Evolutionary conservation across 2,888 invertebrate genomes (phyloP).

Genomic region (Tribolium freemani): DNA sequence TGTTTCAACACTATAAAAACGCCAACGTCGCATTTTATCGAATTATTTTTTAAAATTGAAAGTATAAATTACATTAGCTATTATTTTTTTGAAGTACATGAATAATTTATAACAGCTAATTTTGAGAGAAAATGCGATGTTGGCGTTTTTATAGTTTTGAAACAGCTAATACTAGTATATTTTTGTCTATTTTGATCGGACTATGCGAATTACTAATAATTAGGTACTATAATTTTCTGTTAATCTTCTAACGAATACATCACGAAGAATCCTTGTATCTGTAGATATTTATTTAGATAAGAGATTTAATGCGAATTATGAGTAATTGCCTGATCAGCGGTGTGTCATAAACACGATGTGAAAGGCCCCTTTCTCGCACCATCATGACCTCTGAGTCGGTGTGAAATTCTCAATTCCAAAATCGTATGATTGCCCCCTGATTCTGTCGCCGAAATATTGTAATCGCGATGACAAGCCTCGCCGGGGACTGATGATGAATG

Average conservation of each 20-base stretch:
- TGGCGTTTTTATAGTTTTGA: too few relatives aligned
- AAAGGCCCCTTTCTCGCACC: background rate
- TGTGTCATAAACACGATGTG: background rate
- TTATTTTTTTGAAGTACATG: too few relatives aligned
- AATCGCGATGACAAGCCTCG: slow-evolving; percentile 48
- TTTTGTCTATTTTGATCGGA: too few relatives aligned
- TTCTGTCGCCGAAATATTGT: slow-evolving; percentile 33
- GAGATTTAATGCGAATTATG: background rate
- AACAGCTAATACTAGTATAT: too few relatives aligned
- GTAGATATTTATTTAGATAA: background rate
- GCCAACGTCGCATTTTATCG: too few relatives aligned
- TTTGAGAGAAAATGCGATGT: too few relatives aligned
- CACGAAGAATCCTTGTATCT: background rate
- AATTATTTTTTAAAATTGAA: too few relatives aligned
- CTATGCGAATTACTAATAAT: too few relatives aligned
- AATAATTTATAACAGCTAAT: too few relatives aligned
- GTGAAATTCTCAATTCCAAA: background rate
- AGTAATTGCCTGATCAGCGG: background rate
- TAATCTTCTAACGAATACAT: background rate
- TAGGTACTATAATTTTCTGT: too few relatives aligned
- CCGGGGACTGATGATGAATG: slow-evolving; percentile 45
- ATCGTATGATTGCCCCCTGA: slow-evolving; percentile 13
- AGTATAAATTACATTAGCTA: too few relatives aligned
- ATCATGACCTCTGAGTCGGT: background rate
- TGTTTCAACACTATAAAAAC: too few relatives aligned